Percentiles rank a stretch among this genome's conserved stretches.
phyloP scores from a whole-genome alignment of 2,113 vertebrate species.

The Hypocryptadius cinnamomeus region DNA sequence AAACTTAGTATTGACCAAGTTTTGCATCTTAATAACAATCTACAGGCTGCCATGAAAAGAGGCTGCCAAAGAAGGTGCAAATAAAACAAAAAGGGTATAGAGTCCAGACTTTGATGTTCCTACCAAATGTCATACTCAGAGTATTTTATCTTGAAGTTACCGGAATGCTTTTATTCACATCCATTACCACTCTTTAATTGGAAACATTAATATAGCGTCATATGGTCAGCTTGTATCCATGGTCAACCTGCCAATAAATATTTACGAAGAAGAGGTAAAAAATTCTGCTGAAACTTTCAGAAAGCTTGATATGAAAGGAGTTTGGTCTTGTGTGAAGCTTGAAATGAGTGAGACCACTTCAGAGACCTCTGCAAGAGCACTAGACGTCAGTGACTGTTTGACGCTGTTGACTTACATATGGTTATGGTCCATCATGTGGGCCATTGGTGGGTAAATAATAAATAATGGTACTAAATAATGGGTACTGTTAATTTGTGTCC shows the following conservation, averaged over 20 bases:
- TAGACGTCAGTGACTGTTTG: background rate
- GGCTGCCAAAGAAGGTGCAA: background rate
- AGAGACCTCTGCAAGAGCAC: background rate
- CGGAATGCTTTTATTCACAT: rapidly evolving
- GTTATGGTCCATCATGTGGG: background rate
- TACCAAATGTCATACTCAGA: background rate
- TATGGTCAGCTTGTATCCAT: background rate
- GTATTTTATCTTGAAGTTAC: background rate
- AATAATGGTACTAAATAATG: background rate
- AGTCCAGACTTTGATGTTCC: background rate
- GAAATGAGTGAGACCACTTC: background rate
- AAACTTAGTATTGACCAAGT: background rate
- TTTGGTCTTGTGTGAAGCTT: background rate
- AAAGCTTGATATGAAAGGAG: background rate
- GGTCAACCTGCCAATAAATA: background rate
- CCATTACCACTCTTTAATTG: background rate
- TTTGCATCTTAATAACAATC: background rate
- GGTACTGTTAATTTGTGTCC: background rate
- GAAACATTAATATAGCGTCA: background rate
- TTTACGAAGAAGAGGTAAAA: background rate
- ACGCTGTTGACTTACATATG: background rate
- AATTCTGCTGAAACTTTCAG: background rate
- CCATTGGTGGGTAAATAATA: background rate
- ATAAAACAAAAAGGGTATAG: background rate
- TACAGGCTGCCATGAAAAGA: background rate